Percentiles rank a stretch among this genome's conserved stretches.
Conservation (phyloP, 2,113 vertebrate genomes). For the Hiodon tergisus region DNA sequence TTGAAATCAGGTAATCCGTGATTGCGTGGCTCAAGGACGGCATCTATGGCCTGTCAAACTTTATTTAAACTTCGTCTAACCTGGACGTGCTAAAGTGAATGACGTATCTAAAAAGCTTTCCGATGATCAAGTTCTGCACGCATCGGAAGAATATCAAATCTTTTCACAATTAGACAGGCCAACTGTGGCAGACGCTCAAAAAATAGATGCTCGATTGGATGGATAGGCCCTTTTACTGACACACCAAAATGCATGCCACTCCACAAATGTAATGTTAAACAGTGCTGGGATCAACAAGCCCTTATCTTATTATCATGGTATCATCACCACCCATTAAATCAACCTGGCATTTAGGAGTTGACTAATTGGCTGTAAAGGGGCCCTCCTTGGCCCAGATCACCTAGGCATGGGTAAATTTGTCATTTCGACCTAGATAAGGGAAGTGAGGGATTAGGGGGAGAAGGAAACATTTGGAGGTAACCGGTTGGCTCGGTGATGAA, state of each 20-base stretch:
- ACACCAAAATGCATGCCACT: too few relatives aligned
- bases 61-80: too few relatives aligned
- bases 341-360: conserved; percentile 15
- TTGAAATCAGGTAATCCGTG: not conserved
- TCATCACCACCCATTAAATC: conserved; percentile 15
- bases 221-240: too few relatives aligned
- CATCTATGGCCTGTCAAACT: too few relatives aligned
- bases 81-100: too few relatives aligned
- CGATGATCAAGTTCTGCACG: too few relatives aligned
- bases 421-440: conserved; percentile 44
- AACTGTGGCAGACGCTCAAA: too few relatives aligned
- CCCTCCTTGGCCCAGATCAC: conserved; percentile 40
- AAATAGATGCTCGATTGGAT: too few relatives aligned
- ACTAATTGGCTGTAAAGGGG: conserved; percentile 32
- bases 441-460: conserved; percentile 44
- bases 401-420: conserved; percentile 31
- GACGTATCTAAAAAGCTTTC: too few relatives aligned
- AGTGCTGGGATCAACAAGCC: not conserved
- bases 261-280: too few relatives aligned
- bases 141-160: too few relatives aligned
- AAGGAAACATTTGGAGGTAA: conserved; percentile 36
- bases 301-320: not conserved
- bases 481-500: conserved; percentile 48
- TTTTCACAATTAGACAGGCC: too few relatives aligned
- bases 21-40: not conserved